Base-by-base conservation (phyloP, 1,140 invertebrate species). In the Drosophila ercepeae region DNA sequence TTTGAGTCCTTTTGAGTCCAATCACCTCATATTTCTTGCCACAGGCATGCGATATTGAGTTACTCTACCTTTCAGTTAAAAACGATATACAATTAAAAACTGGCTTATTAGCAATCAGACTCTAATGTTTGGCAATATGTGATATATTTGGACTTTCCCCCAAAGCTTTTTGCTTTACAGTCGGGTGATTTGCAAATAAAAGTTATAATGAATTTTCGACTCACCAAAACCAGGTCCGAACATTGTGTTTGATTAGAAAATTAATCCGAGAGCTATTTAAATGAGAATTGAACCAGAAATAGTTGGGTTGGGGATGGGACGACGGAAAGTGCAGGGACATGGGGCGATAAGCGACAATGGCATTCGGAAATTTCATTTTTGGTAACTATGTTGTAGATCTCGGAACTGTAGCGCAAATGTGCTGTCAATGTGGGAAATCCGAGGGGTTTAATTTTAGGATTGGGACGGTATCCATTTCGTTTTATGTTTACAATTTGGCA, bases 401-500 rank as follows among this genome's bases (percentile, higher is more conserved):
- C 67, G 60, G 21, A 8, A 19, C 19, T 27, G 46, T 58, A 55
- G 67, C 46, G 27, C 36, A 49, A 55, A 59, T 71, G 53, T 36
- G 34, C 59, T 65, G 70, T 57, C 50, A 74, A 74, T 73, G 51
- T 9, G 61, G 48, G 13, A 44, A 34, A 18, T 45, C 7, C 39
- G 11, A 8, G 16, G 46, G 18, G 13, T 8, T 32, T 2, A 6
- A 11, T 32, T 32, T 32, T 32, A 5, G 18, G 19, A 34, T 9
- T 23, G 13, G 27, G 16, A 13, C 27, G 19, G 50, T 49, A 70
- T 75, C 57, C 46, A 59, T 70, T 75, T 75, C 63, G 57, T 64
- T 74, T 74, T 64, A 52, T 75, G 53, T 75, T 63, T 75, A 79
- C 70, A 78, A 78, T 79, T 75, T 79, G 69, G 70, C 55, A 75